phyloP scores from a whole-genome alignment of 1,140 invertebrate genomes.

The Drosophila biarmipes region DNA sequence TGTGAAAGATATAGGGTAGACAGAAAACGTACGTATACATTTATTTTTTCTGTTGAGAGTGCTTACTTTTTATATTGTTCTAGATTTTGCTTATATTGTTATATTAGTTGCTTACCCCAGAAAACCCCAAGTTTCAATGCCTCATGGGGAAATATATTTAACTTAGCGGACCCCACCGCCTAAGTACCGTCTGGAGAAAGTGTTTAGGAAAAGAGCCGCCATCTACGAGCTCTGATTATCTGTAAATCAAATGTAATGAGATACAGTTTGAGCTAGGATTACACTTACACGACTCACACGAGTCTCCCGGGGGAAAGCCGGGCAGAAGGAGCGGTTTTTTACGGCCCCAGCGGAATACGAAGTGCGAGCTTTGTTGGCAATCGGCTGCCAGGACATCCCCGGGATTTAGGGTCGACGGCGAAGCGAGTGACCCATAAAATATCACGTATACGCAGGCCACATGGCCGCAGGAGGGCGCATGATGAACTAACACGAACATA shows the following conservation, averaged over 20 bases:
- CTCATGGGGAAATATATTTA: background rate
- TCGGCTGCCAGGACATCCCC: conserved; percentile 28
- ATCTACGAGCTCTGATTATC: conserved; percentile 42
- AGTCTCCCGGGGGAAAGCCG: conserved; percentile 12
- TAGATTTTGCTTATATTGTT: background rate
- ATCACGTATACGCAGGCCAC: conserved; percentile 73
- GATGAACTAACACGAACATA: conserved; percentile 43
- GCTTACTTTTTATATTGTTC: too few relatives aligned
- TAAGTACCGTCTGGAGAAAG: conserved; percentile 32
- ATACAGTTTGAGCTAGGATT: conserved; percentile 54
- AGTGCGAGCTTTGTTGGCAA: conserved; percentile 38
- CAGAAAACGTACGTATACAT: too few relatives aligned
- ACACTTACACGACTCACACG: conserved; percentile 47
- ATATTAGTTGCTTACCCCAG: background rate
- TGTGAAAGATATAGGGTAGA: too few relatives aligned
- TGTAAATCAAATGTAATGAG: conserved; percentile 71
- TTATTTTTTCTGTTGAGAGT: too few relatives aligned
- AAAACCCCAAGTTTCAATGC: background rate
- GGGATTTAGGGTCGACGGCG: conserved; percentile 40
- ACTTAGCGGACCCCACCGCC: background rate
- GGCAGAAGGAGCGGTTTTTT: conserved; percentile 35
- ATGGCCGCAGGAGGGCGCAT: conserved; percentile 43
- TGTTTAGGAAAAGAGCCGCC: conserved; percentile 40
- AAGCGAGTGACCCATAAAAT: conserved; percentile 80
- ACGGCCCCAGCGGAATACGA: conserved; percentile 46